Evolutionary conservation across 1,140 invertebrate genomes (phyloP).

Genomic region (Yoshiicerus persimilis): DNA sequence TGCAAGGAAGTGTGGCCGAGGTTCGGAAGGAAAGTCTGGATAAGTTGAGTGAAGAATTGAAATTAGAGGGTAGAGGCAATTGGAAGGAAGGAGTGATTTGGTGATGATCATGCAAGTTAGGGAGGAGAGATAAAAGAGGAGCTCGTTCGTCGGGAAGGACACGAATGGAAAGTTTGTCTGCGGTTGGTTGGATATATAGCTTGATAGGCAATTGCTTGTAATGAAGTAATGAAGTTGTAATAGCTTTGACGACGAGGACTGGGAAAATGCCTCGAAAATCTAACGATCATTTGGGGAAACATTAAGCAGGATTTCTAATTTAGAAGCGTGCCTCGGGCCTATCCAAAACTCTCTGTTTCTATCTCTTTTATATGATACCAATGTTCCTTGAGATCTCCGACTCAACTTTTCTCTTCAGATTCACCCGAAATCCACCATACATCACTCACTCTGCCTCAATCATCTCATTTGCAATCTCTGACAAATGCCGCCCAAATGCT

Average conservation of each 20-base stretch:
- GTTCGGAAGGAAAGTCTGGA: not conserved
- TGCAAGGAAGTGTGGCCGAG: not conserved
- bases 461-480: conserved; percentile 48
- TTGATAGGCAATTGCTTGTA: conserved; percentile 49
- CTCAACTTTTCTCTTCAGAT: conserved; percentile 35
- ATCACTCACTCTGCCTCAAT: conserved; percentile 46
- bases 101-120: conserved; percentile 44
- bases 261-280: conserved; percentile 34
- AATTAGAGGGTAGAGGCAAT: conserved; percentile 45
- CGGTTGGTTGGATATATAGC: conserved; percentile 35
- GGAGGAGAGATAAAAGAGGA: conserved; percentile 27
- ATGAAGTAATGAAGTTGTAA: conserved; percentile 49
- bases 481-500: conserved; percentile 41
- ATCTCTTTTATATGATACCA: conserved; percentile 44
- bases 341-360: conserved; percentile 36
- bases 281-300: conserved; percentile 47
- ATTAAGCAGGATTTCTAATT: conserved; percentile 49
- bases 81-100: conserved; percentile 43
- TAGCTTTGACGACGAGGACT: conserved; percentile 39
- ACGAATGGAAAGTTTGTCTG: conserved; percentile 45
- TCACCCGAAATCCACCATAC: conserved; percentile 43
- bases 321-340: conserved; percentile 41
- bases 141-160: conserved; percentile 25
- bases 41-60: conserved; percentile 47
- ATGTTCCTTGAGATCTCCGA: conserved; percentile 33